These are phyloP conservation scores for Tillus elongatus DNA, from an alignment of 2,888 invertebrate genomes.

Conservation along the genomic window DNA sequence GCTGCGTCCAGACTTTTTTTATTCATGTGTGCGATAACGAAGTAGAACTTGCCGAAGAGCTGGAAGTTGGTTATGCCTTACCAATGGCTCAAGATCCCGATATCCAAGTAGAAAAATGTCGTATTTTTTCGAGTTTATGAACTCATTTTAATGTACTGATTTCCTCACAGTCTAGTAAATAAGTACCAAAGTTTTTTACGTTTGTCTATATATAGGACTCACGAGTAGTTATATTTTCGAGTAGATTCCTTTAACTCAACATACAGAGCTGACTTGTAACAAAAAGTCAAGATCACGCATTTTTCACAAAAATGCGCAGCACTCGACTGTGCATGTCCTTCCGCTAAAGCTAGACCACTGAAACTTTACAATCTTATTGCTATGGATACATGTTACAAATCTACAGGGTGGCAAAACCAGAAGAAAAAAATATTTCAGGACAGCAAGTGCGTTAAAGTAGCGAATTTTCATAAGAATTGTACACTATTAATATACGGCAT, in stretches of 20 bases:
- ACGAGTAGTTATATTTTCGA: not conserved
- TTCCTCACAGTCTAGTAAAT: not conserved
- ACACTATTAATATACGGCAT: no score
- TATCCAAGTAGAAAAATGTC: slow-evolving; percentile 3
- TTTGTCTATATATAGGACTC: not conserved
- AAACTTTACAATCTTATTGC: slow-evolving; percentile 1
- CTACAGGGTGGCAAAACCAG: slow-evolving; percentile 2
- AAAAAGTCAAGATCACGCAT: not conserved
- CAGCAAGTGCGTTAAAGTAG: no score
- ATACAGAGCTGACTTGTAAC: slow-evolving; percentile 1
- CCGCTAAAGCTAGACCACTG: not conserved
- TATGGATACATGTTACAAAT: slow-evolving; percentile 3
- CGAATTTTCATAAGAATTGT: no score
- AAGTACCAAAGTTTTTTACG: not conserved
- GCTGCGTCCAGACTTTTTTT: no score
- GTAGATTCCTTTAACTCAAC: not conserved
- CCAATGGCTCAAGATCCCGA: no score
- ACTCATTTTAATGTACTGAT: not conserved
- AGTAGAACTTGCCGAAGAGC: slow-evolving; percentile 4
- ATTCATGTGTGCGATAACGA: slow-evolving; percentile 1
- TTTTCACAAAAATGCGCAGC: slow-evolving; percentile 1
- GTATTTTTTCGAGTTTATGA: slow-evolving; percentile 1
- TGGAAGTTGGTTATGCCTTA: slow-evolving; percentile 1
- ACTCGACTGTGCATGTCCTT: not conserved
- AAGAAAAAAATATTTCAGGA: no score